Base-by-base conservation (phyloP, 2,797 vertebrate species). In the Parauchenoglanis punctatus region DNA sequence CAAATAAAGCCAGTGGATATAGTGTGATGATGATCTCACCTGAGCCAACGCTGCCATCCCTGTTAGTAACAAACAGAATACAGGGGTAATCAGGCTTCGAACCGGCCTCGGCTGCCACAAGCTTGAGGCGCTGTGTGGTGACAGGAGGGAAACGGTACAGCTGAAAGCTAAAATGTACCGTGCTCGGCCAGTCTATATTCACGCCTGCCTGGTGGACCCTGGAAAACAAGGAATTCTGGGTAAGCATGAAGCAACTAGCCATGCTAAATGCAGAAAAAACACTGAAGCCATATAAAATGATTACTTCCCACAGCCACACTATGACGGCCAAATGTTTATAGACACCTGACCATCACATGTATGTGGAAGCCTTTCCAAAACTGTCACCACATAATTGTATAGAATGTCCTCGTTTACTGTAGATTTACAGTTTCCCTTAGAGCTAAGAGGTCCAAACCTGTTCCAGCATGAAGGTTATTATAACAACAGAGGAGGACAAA, bases 101-200 rank as follows among this genome's bases (percentile, higher is more conserved):
- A 0, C 88, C 86, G 1, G 23, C 86, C 2, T 85, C 94, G 0
- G 63, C 84, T 85, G 91, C 90, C 61, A 97, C 92, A 40, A 99
- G 95, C 92, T 93, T 95, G 85, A 99, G 94, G 10, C 95, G 95
- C 0, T 97, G 96, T 0, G 97, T 97, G 3, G 95, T 97, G 84
- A 96, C 93, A 0, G 96, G 96, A 0, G 97, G 96, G 80, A 99
- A 99, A 12, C 97, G 97, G 91, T 99, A 99, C 90, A 99, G 97
- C 95, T 99, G 98, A 96, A 99, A 98, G 87, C 97, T 99, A 93
- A 99, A 95, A 91, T 97, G 96, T 92, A 99, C 82, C 7, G 93
- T 96, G 67, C 89, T 90, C 0, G 97, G 98, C 97, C 96, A 97
- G 0, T 90, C 93, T 0, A 89, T 80, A 35, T 89, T 90, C 1